Conservation (phyloP, 1,140 invertebrate species). For the Drosophila triauraria region DNA sequence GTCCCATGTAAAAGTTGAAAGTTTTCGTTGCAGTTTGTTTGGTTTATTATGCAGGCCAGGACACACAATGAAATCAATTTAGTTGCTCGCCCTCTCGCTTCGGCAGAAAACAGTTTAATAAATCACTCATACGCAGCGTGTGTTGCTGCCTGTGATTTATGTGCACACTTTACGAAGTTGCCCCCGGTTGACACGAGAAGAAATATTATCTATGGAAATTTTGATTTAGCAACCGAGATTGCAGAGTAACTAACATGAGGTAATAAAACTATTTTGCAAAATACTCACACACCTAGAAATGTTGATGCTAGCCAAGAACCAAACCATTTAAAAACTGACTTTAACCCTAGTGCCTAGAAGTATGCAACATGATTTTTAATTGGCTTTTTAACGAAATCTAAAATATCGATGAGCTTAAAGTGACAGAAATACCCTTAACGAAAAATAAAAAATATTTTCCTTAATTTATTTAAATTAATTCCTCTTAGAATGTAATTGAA, state of each 20-base stretch:
- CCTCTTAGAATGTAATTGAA: too few relatives aligned
- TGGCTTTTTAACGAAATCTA: background rate
- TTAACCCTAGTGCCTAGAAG: background rate
- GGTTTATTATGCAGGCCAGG: slow-evolving; percentile 65
- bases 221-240: slow-evolving; percentile 45
- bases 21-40: slow-evolving; percentile 53
- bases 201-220: slow-evolving; percentile 54
- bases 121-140: slow-evolving; percentile 80
- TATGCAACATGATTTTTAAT: background rate
- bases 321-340: slow-evolving; percentile 6
- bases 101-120: slow-evolving; percentile 61
- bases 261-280: slow-evolving; percentile 35
- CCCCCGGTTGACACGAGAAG: slow-evolving; percentile 24
- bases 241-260: slow-evolving; percentile 14
- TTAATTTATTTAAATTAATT: too few relatives aligned
- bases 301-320: slow-evolving; percentile 2
- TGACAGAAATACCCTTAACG: background rate
- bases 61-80: slow-evolving; percentile 72
- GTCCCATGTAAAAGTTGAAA: slow-evolving; percentile 35
- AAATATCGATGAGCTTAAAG: background rate
- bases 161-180: slow-evolving; percentile 38
- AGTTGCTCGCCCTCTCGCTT: slow-evolving; percentile 27
- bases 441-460: background rate
- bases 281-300: background rate
- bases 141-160: slow-evolving; percentile 66